Conservation (phyloP, 2,888 invertebrate species). For the Lithophane ornitopus region DNA sequence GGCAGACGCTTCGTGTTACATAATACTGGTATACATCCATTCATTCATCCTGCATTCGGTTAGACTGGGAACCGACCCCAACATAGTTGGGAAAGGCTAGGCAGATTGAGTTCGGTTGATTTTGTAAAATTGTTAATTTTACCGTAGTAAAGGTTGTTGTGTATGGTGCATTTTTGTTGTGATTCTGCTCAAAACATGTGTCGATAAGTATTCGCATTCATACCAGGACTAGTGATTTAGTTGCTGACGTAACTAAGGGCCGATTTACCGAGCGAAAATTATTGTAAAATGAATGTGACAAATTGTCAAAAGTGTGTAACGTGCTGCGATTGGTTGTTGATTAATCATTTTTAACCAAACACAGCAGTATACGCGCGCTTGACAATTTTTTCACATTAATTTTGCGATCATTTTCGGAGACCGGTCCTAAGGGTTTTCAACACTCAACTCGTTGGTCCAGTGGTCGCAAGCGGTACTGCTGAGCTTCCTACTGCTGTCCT, state of each 20-base stretch:
- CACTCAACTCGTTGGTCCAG: constrained; percentile 2
- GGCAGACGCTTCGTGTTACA: not conserved
- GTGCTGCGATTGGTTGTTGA: not conserved
- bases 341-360: not conserved
- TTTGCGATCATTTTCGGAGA: not conserved
- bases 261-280: not conserved
- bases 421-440: not conserved
- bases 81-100: not conserved
- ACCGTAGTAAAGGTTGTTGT: constrained; percentile 40
- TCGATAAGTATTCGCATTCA: constrained; percentile 48
- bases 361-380: not conserved
- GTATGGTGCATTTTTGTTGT: constrained; percentile 66
- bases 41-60: not conserved
- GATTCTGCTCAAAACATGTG: constrained; percentile 64
- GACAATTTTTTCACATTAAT: not conserved
- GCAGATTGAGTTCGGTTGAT: constrained; percentile 18
- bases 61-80: not conserved
- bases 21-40: not conserved
- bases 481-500: no score
- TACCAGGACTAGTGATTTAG: constrained; percentile 36
- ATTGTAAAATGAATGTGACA: not conserved
- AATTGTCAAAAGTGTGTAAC: not conserved
- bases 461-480: no score
- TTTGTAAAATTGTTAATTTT: constrained; percentile 57
- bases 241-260: constrained; percentile 16